Evolutionary conservation across 2,113 vertebrate genomes (phyloP).

Genomic region (Tapirus terrestris): DNA sequence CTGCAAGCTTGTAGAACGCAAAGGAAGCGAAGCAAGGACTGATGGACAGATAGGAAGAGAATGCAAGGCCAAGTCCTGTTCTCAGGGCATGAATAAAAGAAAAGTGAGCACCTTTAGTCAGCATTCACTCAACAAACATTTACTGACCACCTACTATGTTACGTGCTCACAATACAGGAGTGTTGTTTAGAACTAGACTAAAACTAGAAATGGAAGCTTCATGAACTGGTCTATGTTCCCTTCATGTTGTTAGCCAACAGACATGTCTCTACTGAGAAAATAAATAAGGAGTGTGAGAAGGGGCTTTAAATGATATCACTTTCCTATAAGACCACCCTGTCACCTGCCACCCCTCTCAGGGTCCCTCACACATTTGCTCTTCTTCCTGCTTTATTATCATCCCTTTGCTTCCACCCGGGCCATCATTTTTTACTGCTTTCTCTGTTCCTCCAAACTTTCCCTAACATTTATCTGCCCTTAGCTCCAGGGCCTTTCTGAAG

Average conservation of each 20-base stretch:
- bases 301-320: rapidly evolving
- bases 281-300: neutral
- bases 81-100: neutral
- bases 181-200: neutral
- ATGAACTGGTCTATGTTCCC: neutral
- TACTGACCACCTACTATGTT: neutral
- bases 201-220: neutral
- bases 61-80: neutral
- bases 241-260: rapidly evolving
- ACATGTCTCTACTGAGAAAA: neutral
- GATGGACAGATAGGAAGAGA: neutral
- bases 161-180: rapidly evolving
- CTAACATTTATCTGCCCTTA: neutral
- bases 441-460: neutral
- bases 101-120: too few species aligned
- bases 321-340: neutral
- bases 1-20: neutral
- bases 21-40: neutral
- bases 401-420: neutral
- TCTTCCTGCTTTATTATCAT: neutral
- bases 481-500: slow-evolving; percentile 38
- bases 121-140: neutral
- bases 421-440: neutral
- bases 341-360: rapidly evolving
- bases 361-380: rapidly evolving